Evolutionary conservation across 2,888 invertebrate genomes (phyloP), one percentile per base, ranked within the genome.

Genomic region (Dolichopus griseipennis): DNA sequence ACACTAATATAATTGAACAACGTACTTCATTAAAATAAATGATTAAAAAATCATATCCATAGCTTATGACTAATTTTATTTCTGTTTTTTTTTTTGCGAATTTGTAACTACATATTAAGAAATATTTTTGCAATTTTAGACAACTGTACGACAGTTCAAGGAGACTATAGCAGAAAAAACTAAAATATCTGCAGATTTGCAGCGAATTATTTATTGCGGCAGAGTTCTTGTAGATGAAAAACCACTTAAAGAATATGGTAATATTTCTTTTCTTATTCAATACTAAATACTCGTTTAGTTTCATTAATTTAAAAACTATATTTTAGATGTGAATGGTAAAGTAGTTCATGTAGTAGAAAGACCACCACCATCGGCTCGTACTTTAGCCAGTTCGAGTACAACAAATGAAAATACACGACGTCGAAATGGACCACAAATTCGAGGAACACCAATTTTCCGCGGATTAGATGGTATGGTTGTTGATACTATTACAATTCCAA

Each of bases 131-230:
- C 67, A 62, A 27, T 66, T 72, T 22, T 81, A 94, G 93, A 87
- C 88, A 69, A 93, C 93, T 52, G 90, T 95, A 67, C 85, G 87
- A 69, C 86, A 91, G 77, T 89, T 95, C 75, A 95, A 95, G 79
- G 88, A 90, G 73, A 85, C 87, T 73, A 90, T 95, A 72, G 87
- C 88, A 6, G 89, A 88, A 66, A 86, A 88, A 71, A 90, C 97
- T 73, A 88, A 86, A 69, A 90, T 97, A 73, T 85, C 91, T 33
- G 88, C 90, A 9, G 90, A 90, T 71, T 87, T 90, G 65, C 97
- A 97, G 79, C 86, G 97, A 69, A 86, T 97, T 61, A 97, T 97
- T 74, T 97, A 93, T 79, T 93, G 93, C 78, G 97, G 97, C n/a
- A 85, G 93, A 80, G 95, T 97, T 34, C 83, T 97, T 66, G 90